A percentile compares a stretch with the other conserved stretches of the same genome.
phyloP scores from a whole-genome alignment of 2,797 vertebrate genomes.

The Rhinophrynus dorsalis region DNA sequence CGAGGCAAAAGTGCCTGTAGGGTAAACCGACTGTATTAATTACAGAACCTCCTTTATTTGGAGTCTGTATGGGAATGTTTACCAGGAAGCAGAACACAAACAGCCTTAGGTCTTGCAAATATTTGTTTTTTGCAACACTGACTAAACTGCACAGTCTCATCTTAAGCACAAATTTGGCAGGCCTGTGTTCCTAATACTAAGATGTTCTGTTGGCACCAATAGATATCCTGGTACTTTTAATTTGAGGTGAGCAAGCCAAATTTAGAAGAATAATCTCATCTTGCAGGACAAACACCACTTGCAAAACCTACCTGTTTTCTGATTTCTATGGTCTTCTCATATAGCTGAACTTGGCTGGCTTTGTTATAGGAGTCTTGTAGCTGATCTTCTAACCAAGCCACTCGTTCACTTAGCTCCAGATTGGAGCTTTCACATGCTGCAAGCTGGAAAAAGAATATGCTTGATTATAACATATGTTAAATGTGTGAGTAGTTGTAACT shows the following conservation, averaged over 20 bases:
- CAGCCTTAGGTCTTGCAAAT: conserved; percentile 39
- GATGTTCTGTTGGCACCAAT: conserved; percentile 22
- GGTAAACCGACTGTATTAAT: not conserved
- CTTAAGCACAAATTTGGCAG: conserved; percentile 27
- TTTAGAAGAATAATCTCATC: conserved; percentile 4
- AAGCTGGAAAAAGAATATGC: too few species aligned
- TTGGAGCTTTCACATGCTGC: not conserved
- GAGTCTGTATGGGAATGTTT: conserved; percentile 17
- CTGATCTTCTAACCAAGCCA: not conserved
- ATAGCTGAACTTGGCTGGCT: not conserved
- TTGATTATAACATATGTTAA: too few species aligned
- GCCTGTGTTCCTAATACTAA: conserved; percentile 15
- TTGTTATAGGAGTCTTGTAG: not conserved
- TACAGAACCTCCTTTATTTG: conserved; percentile 2
- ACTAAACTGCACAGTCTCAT: conserved; percentile 30
- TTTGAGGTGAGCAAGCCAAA: not conserved
- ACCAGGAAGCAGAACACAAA: conserved; percentile 37
- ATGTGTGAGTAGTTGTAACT: too few species aligned
- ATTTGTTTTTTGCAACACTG: conserved; percentile 48
- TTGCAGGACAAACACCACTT: not conserved
- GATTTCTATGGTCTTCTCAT: not conserved
- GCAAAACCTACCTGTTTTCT: not conserved
- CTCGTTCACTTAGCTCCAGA: not conserved
- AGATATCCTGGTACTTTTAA: conserved; percentile 31
- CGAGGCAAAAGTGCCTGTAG: not conserved